A percentile compares a stretch with the other conserved stretches of the same genome.
phyloP scores from a whole-genome alignment of 2,797 vertebrate genomes.

The Tapirus indicus region DNA sequence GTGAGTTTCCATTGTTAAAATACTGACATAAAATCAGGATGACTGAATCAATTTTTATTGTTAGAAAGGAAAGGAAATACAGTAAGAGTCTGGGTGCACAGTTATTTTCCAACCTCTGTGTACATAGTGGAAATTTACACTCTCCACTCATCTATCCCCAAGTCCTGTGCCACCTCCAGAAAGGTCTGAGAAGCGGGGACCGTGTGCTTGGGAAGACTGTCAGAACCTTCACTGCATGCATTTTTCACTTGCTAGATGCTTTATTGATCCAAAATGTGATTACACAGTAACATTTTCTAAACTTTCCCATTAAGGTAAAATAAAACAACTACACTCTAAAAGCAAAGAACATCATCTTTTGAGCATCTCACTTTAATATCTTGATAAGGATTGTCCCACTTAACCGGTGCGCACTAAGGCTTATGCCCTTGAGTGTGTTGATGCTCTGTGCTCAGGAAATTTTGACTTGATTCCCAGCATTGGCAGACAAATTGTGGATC shows the following conservation, averaged over 20 bases:
- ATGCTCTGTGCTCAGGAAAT: not conserved
- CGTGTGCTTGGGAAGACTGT: not conserved
- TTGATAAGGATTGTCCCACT: not conserved
- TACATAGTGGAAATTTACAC: not conserved
- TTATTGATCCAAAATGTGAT: conserved; percentile 57
- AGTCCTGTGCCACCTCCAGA: not conserved
- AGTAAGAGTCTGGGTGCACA: not conserved
- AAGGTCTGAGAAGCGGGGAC: not conserved
- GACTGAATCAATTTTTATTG: conserved; percentile 7
- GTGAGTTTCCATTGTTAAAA: conserved; percentile 39
- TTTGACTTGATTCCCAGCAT: conserved; percentile 63
- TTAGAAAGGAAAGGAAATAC: conserved; percentile 56
- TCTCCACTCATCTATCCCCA: not conserved
- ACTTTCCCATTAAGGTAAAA: conserved; percentile 59
- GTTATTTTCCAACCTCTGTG: conserved; percentile 35
- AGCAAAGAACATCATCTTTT: not conserved
- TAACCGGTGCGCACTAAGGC: conserved; percentile 8
- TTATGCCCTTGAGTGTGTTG: not conserved
- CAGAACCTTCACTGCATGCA: not conserved
- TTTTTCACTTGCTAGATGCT: conserved; percentile 34
- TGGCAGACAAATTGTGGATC: conserved; percentile 75
- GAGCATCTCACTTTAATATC: conserved; percentile 25
- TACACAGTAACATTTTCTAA: conserved; percentile 59
- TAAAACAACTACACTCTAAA: conserved; percentile 44
- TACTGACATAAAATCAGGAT: conserved; percentile 65